These are phyloP conservation scores for Liposcelis brunnea DNA, from an alignment of 2,888 invertebrate genomes.

Conservation along the genomic window DNA sequence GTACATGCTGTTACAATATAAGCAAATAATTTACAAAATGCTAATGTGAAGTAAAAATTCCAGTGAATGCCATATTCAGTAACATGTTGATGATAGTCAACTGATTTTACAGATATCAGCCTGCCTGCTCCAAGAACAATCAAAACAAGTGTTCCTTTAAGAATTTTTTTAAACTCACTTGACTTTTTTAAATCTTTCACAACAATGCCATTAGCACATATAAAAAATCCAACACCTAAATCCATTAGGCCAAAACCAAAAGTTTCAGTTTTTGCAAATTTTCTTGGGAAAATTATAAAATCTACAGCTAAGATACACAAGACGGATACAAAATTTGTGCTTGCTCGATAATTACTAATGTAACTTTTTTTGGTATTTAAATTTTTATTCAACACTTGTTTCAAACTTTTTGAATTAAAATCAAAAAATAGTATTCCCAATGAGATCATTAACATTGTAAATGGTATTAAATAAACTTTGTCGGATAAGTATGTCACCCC, in stretches of 20 bases:
- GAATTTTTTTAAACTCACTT: slow-evolving; percentile 16
- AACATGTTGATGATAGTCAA: slow-evolving; percentile 73
- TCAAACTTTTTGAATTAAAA: slow-evolving; percentile 12
- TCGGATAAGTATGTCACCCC: slow-evolving; percentile 24
- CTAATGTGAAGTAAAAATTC: slow-evolving; percentile 95
- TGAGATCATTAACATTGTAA: slow-evolving; percentile 18
- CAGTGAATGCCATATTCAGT: slow-evolving; percentile 94
- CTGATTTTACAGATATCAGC: slow-evolving; percentile 37
- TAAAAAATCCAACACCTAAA: slow-evolving; percentile 78
- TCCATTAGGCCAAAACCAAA: slow-evolving; percentile 90
- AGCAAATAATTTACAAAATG: slow-evolving; percentile 57
- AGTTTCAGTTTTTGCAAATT: slow-evolving; percentile 72
- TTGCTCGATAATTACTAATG: slow-evolving; percentile 50
- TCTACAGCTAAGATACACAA: slow-evolving; percentile 88
- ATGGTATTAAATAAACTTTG: slow-evolving; percentile 13
- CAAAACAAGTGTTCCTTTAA: slow-evolving; percentile 23
- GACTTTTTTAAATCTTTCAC: slow-evolving; percentile 26
- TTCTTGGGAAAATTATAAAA: slow-evolving; percentile 68
- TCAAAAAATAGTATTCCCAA: slow-evolving; percentile 17
- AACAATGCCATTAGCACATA: slow-evolving; percentile 63
- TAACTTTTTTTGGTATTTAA: slow-evolving; percentile 9
- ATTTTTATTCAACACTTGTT: slow-evolving; percentile 12
- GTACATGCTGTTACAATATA: slow-evolving; percentile 39
- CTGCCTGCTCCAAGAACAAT: slow-evolving; percentile 42
- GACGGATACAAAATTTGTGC: slow-evolving; percentile 53